Conservation (phyloP, 1,140 invertebrate genomes). For the Magallana ariakensis region DNA sequence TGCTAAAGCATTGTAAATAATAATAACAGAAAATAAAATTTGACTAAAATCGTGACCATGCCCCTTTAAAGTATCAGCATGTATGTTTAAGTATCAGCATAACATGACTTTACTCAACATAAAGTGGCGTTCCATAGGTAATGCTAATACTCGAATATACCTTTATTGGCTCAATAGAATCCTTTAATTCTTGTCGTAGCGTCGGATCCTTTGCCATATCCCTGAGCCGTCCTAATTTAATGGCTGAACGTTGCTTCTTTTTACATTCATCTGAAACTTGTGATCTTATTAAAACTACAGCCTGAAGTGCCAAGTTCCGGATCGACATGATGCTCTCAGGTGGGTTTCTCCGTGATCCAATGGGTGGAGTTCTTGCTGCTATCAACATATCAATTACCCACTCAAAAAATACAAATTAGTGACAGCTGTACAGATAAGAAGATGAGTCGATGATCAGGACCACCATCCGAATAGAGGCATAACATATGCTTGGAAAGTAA, state of each 20-base stretch:
- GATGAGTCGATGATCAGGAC: slow-evolving; percentile 37
- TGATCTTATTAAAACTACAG: slow-evolving; percentile 46
- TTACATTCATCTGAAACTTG: slow-evolving; percentile 3
- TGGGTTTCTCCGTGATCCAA: slow-evolving; percentile 43
- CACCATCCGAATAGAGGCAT: slow-evolving; percentile 29
- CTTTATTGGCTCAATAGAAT: slow-evolving; percentile 49
- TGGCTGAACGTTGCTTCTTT: slow-evolving; percentile 28
- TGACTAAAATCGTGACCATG: too few species aligned
- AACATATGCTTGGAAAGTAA: background rate
- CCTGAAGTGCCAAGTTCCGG: slow-evolving; percentile 42
- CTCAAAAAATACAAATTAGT: slow-evolving; percentile 20
- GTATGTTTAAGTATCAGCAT: too few species aligned
- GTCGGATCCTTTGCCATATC: slow-evolving; percentile 36
- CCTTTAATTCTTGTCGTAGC: slow-evolving; percentile 33
- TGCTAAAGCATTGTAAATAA: too few species aligned
- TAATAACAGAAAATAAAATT: too few species aligned
- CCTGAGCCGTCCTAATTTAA: slow-evolving; percentile 16
- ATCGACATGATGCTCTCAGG: slow-evolving; percentile 45
- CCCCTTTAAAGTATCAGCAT: too few species aligned
- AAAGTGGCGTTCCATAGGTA: too few species aligned
- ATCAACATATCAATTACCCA: slow-evolving; percentile 27
- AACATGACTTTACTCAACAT: too few species aligned
- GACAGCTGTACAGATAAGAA: slow-evolving; percentile 42
- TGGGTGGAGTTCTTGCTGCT: slow-evolving; percentile 38
- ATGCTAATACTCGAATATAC: too few species aligned